A percentile compares a stretch with the other conserved stretches of the same genome.
Evolutionary conservation across 1,140 invertebrate genomes (phyloP).

Genomic region (Heliconius himera): DNA sequence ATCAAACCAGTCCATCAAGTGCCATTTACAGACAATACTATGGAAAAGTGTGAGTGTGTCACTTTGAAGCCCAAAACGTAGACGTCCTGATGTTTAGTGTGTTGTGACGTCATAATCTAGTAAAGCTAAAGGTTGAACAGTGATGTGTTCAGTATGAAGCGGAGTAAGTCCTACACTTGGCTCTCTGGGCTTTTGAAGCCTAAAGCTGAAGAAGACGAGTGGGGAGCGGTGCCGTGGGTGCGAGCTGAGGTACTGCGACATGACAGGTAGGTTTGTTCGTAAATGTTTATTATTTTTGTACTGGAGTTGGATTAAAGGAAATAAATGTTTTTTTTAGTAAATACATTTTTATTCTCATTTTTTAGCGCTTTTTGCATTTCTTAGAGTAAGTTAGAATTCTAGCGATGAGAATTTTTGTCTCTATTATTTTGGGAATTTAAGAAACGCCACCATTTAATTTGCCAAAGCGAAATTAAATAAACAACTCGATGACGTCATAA

Average conservation of each 20-base stretch:
- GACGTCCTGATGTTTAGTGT: background rate
- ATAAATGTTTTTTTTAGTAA: too few species aligned
- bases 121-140: background rate
- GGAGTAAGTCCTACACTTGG: slow-evolving; percentile 78
- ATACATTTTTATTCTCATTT: too few species aligned
- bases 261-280: slow-evolving; percentile 57
- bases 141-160: slow-evolving; percentile 58
- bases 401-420: too few species aligned
- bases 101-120: slow-evolving; percentile 19
- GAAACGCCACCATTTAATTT: too few species aligned
- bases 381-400: too few species aligned
- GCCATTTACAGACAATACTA: slow-evolving; percentile 17
- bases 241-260: slow-evolving; percentile 55
- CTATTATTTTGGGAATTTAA: too few species aligned
- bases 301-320: too few species aligned
- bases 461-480: too few species aligned
- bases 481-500: too few species aligned
- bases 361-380: too few species aligned
- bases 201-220: slow-evolving; percentile 64
- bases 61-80: background rate
- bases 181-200: slow-evolving; percentile 70
- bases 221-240: slow-evolving; percentile 68
- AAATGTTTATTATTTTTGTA: background rate
- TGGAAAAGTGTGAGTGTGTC: slow-evolving; percentile 2
- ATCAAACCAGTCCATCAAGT: slow-evolving; percentile 17